Percentiles rank a stretch among this genome's conserved stretches.
These are phyloP conservation scores for Hirtodrosophila trivittata DNA, from an alignment of 2,888 invertebrate genomes.

Conservation along the genomic window DNA sequence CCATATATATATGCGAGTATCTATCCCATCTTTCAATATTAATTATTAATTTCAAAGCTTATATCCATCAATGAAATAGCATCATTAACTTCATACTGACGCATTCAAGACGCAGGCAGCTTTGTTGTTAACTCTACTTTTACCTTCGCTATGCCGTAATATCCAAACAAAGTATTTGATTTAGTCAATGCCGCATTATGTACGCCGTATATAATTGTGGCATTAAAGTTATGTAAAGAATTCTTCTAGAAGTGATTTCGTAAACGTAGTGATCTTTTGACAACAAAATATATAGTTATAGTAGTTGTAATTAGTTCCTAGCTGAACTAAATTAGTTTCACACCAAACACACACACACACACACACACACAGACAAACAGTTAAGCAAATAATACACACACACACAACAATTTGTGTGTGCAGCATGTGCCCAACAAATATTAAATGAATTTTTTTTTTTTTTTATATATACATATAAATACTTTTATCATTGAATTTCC, in stretches of 20 bases:
- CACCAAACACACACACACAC: conserved; percentile 17
- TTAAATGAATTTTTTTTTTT: conserved; percentile 1
- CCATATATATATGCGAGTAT: conserved; percentile 1
- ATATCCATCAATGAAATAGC: background rate
- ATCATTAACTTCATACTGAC: conserved; percentile 17
- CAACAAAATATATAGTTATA: conserved; percentile 53
- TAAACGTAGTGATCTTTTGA: conserved; percentile 72
- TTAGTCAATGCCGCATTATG: conserved; percentile 64
- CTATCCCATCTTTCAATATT: background rate
- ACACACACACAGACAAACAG: conserved; percentile 9
- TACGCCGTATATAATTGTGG: conserved; percentile 39
- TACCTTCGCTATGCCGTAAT: conserved; percentile 13
- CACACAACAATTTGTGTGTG: conserved; percentile 16
- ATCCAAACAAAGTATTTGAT: conserved; percentile 67
- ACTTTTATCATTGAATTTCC: conserved; percentile 34
- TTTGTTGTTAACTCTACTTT: conserved; percentile 12
- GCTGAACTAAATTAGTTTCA: conserved; percentile 55
- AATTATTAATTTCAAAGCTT: conserved; percentile 5
- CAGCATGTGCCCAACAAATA: conserved; percentile 29
- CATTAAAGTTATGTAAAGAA: conserved; percentile 60
- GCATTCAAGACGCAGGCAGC: conserved; percentile 7
- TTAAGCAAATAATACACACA: conserved; percentile 21
- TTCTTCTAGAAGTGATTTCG: conserved; percentile 71
- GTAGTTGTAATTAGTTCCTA: conserved; percentile 71
- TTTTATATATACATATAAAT: conserved; percentile 23